Base-by-base conservation (phyloP, 2,113 vertebrate genomes). In the Noturus placidus region DNA sequence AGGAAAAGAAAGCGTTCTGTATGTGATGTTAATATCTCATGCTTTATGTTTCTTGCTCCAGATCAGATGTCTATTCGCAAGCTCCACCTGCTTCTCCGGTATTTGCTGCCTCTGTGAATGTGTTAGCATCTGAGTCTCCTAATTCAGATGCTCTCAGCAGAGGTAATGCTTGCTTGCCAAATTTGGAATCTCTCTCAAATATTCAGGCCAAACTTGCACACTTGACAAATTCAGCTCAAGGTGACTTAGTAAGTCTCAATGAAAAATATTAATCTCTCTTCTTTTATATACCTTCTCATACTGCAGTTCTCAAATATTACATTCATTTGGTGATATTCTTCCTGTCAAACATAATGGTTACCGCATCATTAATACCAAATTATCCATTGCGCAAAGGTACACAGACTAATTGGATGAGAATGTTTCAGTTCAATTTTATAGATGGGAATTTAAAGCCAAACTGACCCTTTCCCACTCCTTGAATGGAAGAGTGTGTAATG, bases 101-200 rank as follows among this genome's bases (percentile, higher is more conserved):
- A 54, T 54, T 27, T 78, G 42, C 27, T 2, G 0, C 22, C 72
- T 76, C 72, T 50, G 72, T 76, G 7, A 54, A n/a, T 54, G 46
- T 54, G 27, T n/a, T 50, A 46, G 22, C 46, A 78, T 30, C 2
- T 0, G 13, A 78, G n/a, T 79, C 50, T 79, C n/a, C 46, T 79
- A 19, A 54, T 79, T 79, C 76, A 79, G n/a, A 79, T 79, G 50
- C 7, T 30, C n/a, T 79, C 76, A 79, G 50, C 14, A 56, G 20
- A 54, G 5, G 27, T 54, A 54, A 27, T 54, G 27, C 6, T 54
- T 79, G 50, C 4, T 54, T 79, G 27, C 27, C 42, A 78, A 52
- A 78, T 78, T 54, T 78, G 50, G 27, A 30, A 19, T 33, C 46
- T 30, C 5, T 52, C 14, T 30, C 76, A 54, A 30, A 54, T 30